phyloP scores from a whole-genome alignment of 1,140 invertebrate species.

The Aphaenogaster floridana region DNA sequence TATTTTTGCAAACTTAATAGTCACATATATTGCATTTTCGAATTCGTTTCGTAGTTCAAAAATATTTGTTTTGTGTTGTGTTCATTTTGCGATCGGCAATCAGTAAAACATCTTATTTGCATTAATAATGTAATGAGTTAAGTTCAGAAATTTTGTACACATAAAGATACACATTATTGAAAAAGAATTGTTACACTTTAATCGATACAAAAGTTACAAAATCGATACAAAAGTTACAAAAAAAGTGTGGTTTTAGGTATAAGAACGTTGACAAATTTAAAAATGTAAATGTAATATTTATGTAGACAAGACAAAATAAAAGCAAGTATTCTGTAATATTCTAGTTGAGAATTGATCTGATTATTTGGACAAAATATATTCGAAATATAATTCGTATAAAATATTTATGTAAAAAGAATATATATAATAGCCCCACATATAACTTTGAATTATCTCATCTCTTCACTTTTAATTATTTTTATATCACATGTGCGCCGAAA shows the following conservation, averaged over 20 bases:
- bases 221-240: neutral
- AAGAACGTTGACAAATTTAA: neutral
- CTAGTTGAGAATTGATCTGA: neutral
- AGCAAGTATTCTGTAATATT: slow-evolving; percentile 9
- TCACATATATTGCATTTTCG: neutral
- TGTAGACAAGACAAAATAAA: slow-evolving; percentile 18
- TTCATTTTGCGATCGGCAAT: neutral
- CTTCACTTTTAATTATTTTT: neutral
- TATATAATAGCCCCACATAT: neutral
- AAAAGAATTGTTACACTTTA: slow-evolving; percentile 7
- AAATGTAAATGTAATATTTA: neutral
- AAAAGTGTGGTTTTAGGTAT: neutral
- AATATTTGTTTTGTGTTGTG: neutral
- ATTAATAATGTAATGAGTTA: neutral
- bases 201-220: slow-evolving; percentile 9
- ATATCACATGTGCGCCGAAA: no score
- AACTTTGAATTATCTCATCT: neutral
- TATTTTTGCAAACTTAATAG: slow-evolving; percentile 10
- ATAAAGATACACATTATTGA: neutral
- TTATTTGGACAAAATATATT: neutral
- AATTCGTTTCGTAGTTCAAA: neutral
- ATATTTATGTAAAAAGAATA: neutral
- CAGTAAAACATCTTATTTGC: neutral
- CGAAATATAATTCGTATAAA: neutral
- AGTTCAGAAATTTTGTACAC: neutral